phyloP scores from a whole-genome alignment of 2,888 invertebrate species.

The Sphinx pinastri region DNA sequence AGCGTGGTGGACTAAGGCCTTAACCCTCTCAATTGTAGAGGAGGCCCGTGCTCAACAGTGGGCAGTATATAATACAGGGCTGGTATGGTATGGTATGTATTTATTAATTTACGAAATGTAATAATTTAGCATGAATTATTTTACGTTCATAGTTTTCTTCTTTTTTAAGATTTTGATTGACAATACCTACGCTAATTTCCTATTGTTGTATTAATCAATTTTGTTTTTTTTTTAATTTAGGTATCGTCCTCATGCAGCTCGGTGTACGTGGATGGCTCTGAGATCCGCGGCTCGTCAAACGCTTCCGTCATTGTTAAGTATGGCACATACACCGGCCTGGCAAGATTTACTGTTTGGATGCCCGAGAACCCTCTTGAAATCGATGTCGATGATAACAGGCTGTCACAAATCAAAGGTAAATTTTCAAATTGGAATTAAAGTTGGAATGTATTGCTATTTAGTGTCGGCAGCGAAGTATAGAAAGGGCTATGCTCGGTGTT shows the following conservation, averaged over 20 bases:
- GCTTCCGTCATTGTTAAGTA: slow-evolving; percentile 97
- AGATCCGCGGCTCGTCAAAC: slow-evolving; percentile 96
- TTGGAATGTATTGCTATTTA: not conserved
- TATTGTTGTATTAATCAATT: too few relatives aligned
- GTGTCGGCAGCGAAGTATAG: not conserved
- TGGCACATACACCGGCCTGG: slow-evolving; percentile 94
- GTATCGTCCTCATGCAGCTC: slow-evolving; percentile 98
- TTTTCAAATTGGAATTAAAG: not conserved
- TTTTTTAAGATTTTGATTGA: too few relatives aligned
- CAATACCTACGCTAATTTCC: too few relatives aligned
- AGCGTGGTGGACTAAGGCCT: too few relatives aligned
- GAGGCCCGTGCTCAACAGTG: too few relatives aligned
- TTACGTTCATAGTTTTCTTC: too few relatives aligned
- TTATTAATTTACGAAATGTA: not conserved
- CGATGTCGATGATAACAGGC: slow-evolving; percentile 92
- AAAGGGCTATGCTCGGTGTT: too few relatives aligned
- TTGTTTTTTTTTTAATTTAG: slow-evolving; percentile 76
- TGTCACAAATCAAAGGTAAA: slow-evolving; percentile 93
- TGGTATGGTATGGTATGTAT: not conserved
- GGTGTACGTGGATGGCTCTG: slow-evolving; percentile 98
- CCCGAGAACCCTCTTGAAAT: slow-evolving; percentile 97
- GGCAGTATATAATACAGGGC: too few relatives aligned
- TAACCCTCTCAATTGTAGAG: too few relatives aligned
- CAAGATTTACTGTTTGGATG: slow-evolving; percentile 97
- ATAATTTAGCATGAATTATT: not conserved